These are phyloP conservation scores for Anseranas semipalmata DNA, from an alignment of 2,113 vertebrate species.

Conservation along the genomic window DNA sequence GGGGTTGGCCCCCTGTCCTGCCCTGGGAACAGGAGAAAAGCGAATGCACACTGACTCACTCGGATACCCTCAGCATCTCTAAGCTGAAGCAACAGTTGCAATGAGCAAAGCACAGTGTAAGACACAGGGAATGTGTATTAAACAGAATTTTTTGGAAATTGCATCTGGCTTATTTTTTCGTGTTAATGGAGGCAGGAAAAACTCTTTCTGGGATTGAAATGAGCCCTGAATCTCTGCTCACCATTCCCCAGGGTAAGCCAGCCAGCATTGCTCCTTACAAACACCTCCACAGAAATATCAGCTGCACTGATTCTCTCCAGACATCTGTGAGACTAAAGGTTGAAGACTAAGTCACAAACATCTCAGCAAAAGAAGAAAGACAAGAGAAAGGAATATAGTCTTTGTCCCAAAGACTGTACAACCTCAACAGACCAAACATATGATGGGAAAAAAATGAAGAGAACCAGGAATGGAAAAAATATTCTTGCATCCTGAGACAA, in stretches of 20 bases:
- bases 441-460: rapidly evolving
- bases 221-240: neutral
- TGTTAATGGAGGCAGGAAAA: rapidly evolving
- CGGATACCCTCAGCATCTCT: neutral
- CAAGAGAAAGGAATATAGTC: neutral
- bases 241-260: neutral
- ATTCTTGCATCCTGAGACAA: neutral
- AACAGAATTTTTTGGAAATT: neutral
- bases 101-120: neutral
- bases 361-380: neutral
- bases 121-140: rapidly evolving
- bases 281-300: neutral
- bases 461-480: neutral
- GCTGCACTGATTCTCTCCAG: neutral
- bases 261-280: neutral
- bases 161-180: rapidly evolving
- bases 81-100: neutral
- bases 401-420: neutral
- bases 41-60: too few relatives aligned
- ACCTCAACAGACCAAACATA: neutral
- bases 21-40: neutral
- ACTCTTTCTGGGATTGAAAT: neutral
- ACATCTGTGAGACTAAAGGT: neutral
- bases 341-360: neutral
- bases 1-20: neutral